Evolutionary conservation across 2,797 vertebrate species (phyloP), one percentile per base, ranked within the genome.

Genomic region (Pelochelys cantorii): DNA sequence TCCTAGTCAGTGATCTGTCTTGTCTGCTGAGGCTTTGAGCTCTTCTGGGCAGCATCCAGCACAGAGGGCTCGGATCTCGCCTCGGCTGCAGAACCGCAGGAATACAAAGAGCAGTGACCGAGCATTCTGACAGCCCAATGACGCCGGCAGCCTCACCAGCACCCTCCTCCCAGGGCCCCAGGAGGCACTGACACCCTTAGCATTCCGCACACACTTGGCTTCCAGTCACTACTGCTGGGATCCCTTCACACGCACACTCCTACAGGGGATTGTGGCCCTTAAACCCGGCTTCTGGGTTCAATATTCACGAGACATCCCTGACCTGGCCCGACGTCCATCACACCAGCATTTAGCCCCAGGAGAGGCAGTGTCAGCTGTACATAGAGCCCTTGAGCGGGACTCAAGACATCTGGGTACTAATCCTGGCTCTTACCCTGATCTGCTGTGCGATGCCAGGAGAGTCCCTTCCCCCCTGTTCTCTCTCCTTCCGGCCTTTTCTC

Each of bases 351-450:
- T 0, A 75, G 10, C 80, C 7, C 5, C 1, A 82, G 13, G 5
- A 81, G 0, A 8, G 79, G 0, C 0, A 80, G 14, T 0, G 74
- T 15, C 22, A 75, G 6, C 62, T 14, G 23, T 48, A 31, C 53
- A n/a, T 14, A 0, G 1, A 37, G 55, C 75, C 92, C 42, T 27
- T 88, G 0, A 0, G 8, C 29, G 31, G 10, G 27, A 13, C 56
- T 68, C 2, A 27, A 14, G 23, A 75, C 74, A 42, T 23, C 23
- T 27, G 25, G 74, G 20, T 65, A 14, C 68, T 74, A 23, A 42
- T 10, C 17, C 10, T 37, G n/a, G n/a, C 65, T 71, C n/a, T 29
- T 27, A 60, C 60, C 7, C 68, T 74, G 68, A 11, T 34, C 68
- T 23, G 48, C 71, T 80, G 29, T 1, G 0, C 52, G 25, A 84